phyloP scores from a whole-genome alignment of 2,113 vertebrate genomes.

The Myanophis thanlyinensis region DNA sequence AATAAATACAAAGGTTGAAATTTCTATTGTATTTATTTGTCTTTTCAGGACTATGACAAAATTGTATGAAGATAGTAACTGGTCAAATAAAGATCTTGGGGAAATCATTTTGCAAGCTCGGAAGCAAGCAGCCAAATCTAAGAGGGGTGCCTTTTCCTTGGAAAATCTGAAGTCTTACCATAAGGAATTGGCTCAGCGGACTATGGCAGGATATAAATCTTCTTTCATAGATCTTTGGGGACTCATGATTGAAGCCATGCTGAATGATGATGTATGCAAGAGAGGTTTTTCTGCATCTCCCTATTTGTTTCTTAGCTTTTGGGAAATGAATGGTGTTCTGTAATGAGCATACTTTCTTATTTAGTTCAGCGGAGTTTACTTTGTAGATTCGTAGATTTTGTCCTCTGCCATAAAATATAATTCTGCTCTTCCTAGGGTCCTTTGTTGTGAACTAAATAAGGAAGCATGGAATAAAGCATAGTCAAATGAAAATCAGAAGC shows the following conservation, averaged over 20 bases:
- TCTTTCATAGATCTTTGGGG: slow-evolving; percentile 83
- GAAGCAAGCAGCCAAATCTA: slow-evolving; percentile 72
- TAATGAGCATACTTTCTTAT: neutral
- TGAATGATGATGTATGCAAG: slow-evolving; percentile 74
- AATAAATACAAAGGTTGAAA: neutral
- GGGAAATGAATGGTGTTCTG: neutral
- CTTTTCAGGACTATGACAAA: slow-evolving; percentile 66
- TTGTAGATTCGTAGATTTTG: neutral
- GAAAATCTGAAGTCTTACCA: slow-evolving; percentile 72
- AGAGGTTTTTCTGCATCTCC: neutral
- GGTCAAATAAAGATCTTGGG: slow-evolving; percentile 80
- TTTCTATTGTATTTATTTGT: slow-evolving; percentile 7
- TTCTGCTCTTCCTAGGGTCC: neutral
- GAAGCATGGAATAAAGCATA: neutral
- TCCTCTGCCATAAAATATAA: neutral
- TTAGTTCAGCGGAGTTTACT: neutral
- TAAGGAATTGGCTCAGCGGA: slow-evolving; percentile 71
- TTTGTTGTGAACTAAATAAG: neutral
- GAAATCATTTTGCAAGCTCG: slow-evolving; percentile 64
- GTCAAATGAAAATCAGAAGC: neutral
- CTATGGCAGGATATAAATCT: slow-evolving; percentile 74
- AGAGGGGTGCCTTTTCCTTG: slow-evolving; percentile 64
- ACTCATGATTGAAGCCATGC: slow-evolving; percentile 77
- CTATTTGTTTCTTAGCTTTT: neutral
- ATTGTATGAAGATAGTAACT: slow-evolving; percentile 79